Evolutionary conservation across 37 sponge, comb jelly and placozoan species (phyloP).

Genomic region (Halichondria panicea): DNA sequence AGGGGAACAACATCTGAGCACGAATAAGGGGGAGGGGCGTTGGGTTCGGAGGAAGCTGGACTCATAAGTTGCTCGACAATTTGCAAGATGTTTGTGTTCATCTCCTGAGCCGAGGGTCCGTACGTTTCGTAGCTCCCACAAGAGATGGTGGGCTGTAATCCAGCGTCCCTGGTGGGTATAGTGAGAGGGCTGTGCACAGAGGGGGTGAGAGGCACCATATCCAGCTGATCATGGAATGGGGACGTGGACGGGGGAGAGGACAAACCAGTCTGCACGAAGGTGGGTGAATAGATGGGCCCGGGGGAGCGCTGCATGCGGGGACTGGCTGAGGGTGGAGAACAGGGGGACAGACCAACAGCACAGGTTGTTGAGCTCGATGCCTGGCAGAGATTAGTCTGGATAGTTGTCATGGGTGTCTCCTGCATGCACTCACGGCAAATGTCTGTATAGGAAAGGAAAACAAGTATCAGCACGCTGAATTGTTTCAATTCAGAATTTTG

Average conservation of each 20-base stretch:
- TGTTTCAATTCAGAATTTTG: too few species aligned
- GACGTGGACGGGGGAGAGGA: conserved; percentile 2
- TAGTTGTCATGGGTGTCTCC: background rate
- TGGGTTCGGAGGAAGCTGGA: too few species aligned
- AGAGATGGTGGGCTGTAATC: too few species aligned
- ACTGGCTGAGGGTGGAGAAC: background rate
- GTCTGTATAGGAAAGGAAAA: conserved; percentile 16
- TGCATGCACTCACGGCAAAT: conserved; percentile 44
- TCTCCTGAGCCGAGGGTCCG: too few species aligned
- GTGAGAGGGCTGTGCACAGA: too few species aligned
- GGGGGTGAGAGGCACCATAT: too few species aligned
- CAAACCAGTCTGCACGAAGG: background rate
- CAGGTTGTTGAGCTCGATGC: background rate
- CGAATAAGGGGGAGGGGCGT: background rate
- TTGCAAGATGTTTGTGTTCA: too few species aligned
- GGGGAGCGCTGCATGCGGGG: background rate
- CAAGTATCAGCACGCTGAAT: too few species aligned
- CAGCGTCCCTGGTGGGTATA: too few species aligned
- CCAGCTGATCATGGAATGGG: too few species aligned
- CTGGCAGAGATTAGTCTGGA: background rate
- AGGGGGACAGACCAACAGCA: background rate
- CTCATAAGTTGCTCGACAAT: too few species aligned
- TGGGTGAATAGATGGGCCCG: background rate
- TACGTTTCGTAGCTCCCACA: too few species aligned
- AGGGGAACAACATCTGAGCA: background rate